Evolutionary conservation across 2,888 invertebrate species (phyloP).

Genomic region (Heliconius hortense): DNA sequence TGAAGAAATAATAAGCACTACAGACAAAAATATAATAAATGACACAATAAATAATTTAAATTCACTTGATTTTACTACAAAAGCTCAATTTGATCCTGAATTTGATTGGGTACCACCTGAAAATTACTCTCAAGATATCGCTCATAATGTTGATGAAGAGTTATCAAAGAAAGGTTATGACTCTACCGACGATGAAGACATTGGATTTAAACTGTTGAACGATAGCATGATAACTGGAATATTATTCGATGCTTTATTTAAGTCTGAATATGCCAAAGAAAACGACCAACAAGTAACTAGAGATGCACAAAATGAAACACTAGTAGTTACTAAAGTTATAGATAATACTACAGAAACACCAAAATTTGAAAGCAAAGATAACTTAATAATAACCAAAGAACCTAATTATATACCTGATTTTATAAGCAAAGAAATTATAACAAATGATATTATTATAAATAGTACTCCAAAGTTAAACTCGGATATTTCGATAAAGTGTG

Average conservation of each 20-base stretch:
- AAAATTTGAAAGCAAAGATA: constrained; percentile 3
- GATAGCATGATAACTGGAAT: constrained; percentile 34
- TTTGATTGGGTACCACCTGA: constrained; percentile 57
- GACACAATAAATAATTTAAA: constrained; percentile 38
- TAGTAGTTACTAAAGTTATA: neutral
- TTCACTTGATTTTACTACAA: constrained; percentile 33
- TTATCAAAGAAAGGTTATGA: constrained; percentile 46
- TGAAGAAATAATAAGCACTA: constrained; percentile 37
- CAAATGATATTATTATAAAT: constrained; percentile 8
- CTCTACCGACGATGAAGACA: constrained; percentile 25
- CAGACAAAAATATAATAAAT: constrained; percentile 20
- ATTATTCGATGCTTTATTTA: constrained; percentile 34
- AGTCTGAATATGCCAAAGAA: constrained; percentile 20
- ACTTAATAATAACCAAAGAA: constrained; percentile 14
- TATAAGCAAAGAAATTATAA: constrained; percentile 12
- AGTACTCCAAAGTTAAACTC: neutral
- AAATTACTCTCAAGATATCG: constrained; percentile 57
- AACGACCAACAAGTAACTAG: constrained; percentile 5
- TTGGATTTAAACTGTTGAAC: constrained; percentile 30
- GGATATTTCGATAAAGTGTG: neutral
- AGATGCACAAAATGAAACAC: constrained; percentile 19
- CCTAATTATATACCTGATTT: neutral
- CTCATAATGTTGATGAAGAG: constrained; percentile 56
- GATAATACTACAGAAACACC: constrained; percentile 5
- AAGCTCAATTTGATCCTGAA: constrained; percentile 51